phyloP scores from a whole-genome alignment of 2,797 vertebrate species.

The Centroberyx gerrardi region DNA sequence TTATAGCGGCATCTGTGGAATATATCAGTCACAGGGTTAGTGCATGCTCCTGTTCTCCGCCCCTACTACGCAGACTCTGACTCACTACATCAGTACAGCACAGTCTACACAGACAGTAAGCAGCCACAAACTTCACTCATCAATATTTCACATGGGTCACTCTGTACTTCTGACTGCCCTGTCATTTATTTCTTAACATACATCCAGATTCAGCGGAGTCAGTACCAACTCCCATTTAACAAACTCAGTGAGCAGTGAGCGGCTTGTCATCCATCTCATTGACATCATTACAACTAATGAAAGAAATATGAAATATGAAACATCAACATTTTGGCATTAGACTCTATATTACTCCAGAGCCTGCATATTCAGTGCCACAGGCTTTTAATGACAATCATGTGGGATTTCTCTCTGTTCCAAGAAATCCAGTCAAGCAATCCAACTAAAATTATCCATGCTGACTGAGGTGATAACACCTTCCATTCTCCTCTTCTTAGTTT shows the following conservation, averaged over 20 bases:
- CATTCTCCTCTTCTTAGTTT: constrained; percentile 29
- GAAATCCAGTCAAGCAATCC: constrained; percentile 15
- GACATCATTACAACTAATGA: constrained; percentile 21
- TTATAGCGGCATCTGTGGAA: constrained; percentile 29
- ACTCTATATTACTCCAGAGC: not conserved
- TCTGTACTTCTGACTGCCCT: constrained; percentile 58
- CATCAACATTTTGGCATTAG: not conserved
- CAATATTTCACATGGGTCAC: constrained; percentile 65
- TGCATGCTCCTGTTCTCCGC: constrained; percentile 38
- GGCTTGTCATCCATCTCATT: constrained; percentile 6
- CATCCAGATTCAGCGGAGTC: constrained; percentile 26
- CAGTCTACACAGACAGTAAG: constrained; percentile 34
- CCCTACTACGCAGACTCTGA: constrained; percentile 45
- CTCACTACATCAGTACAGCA: constrained; percentile 42
- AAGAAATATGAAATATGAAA: not conserved
- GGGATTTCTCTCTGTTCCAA: constrained; percentile 20
- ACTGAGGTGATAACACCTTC: constrained; percentile 6
- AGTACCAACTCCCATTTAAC: not conserved
- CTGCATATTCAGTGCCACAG: not conserved
- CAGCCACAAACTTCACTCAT: constrained; percentile 56
- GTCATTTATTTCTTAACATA: constrained; percentile 13
- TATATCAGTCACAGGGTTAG: constrained; percentile 14
- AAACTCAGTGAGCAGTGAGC: not conserved
- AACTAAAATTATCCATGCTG: constrained; percentile 15
- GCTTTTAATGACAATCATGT: constrained; percentile 4